Evolutionary conservation across 30 jellyfish, hydroid and myxozoan genomes (phyloP).

Genomic region (Morbakka virulenta): DNA sequence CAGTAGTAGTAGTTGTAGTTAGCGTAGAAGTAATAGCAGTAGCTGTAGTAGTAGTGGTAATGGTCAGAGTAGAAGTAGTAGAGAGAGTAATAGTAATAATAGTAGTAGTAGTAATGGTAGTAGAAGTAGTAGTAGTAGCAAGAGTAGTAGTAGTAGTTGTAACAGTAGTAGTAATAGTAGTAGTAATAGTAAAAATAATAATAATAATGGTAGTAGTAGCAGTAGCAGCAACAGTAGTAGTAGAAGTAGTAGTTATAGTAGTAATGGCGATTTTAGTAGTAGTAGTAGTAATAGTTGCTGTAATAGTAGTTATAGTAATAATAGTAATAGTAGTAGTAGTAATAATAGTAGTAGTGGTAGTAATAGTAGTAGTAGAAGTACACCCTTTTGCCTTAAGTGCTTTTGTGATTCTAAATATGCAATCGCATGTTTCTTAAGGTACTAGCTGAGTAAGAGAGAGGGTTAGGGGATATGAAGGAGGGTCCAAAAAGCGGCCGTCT

Average conservation of each 20-base stretch:
- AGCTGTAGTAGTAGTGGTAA: not conserved
- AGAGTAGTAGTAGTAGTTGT: not conserved
- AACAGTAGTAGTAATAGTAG: not conserved
- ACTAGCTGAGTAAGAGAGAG: too few relatives aligned
- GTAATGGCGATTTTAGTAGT: not conserved
- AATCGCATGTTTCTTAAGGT: too few relatives aligned
- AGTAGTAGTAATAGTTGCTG: not conserved
- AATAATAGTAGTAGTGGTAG: not conserved
- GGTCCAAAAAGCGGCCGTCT: too few relatives aligned
- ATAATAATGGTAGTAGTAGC: not conserved
- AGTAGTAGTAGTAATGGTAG: not conserved
- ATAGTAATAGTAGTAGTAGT: not conserved
- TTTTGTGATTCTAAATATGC: too few relatives aligned
- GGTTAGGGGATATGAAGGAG: too few relatives aligned
- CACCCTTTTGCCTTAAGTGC: too few relatives aligned
- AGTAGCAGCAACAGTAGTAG: not conserved
- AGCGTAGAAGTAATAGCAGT: not conserved
- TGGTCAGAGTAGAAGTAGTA: slow-evolving; percentile 1
- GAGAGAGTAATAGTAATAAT: not conserved
- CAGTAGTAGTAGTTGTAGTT: not conserved
- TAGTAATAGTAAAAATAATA: not conserved
- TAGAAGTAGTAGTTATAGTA: not conserved
- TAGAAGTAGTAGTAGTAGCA: not conserved
- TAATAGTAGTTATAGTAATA: not conserved
- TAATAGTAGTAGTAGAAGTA: not conserved